Evolutionary conservation across 2,113 vertebrate genomes (phyloP), one percentile per base, ranked within the genome.

Genomic region (Panthera uncia): DNA sequence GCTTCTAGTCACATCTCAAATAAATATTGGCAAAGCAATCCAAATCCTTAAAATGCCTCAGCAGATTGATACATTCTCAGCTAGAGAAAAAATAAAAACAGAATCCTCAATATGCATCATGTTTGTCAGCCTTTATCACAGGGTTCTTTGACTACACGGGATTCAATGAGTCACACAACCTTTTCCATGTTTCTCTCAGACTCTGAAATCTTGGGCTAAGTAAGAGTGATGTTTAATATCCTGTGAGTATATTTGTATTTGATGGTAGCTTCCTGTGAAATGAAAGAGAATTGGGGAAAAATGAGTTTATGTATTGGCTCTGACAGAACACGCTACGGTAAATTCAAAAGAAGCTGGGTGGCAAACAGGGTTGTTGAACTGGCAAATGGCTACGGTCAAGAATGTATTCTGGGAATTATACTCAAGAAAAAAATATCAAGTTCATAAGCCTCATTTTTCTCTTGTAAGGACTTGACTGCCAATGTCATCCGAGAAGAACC

Each of bases 21-120:
- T 91, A 97, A 95, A 95, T 98, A 97, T 91, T 97, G 97, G 97
- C 98, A 97, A 95, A 96, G 87, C 84, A 84, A 92, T 71, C 61
- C 14, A 76, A 63, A 93, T 97, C 69, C 65, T 96, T 92, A 76
- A 97, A 98, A 94, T 89, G 82, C 52, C 76, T 91, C 45, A 38
- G 81, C 71, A 95, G 76, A 91, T 68, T 95, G 80, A 97, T 93
- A 71, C 31, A 55, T 41, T 90, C 36, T 90, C 74, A 96, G 69
- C 61, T 55, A 15, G n/a, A 48, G 15, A 33, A 82, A 73, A 97
- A 73, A 96, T 38, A 85, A 89, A 84, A 69, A 52, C 61, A 69
- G 38, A 80, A 57, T 95, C 16, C 19, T 93, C n/a, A 15, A 6
- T 63, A 23, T 13, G 5, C 7, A 5, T 79, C 23, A 4, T 41